Percentiles rank a stretch among this genome's conserved stretches.
Conservation (phyloP, 92 coral and sea anemone genomes). For the Diadumene lineata region DNA sequence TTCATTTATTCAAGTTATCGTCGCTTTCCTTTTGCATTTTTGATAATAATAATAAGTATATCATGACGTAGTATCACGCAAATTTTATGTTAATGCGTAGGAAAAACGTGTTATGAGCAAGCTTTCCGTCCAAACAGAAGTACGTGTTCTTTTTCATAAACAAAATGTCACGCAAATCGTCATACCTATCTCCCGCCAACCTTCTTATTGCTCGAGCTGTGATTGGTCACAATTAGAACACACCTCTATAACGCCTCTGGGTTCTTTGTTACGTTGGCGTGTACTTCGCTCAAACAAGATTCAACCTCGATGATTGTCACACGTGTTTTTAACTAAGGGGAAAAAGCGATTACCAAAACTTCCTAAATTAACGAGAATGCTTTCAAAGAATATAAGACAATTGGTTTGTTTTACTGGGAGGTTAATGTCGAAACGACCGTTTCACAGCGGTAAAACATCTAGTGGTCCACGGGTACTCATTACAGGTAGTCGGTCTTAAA, state of each 20-base stretch:
- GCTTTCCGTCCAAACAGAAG: neutral
- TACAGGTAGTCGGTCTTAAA: constrained; percentile 62
- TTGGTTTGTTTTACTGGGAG: constrained; percentile 34
- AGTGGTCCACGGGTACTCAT: constrained; percentile 71
- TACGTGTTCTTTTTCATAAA: constrained; percentile 9
- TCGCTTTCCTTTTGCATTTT: too few species aligned
- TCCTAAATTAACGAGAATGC: constrained; percentile 23
- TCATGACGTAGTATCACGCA: too few species aligned
- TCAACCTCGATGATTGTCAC: neutral
- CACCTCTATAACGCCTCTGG: constrained; percentile 42
- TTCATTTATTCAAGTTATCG: too few species aligned
- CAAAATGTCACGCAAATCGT: neutral
- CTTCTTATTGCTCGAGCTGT: neutral
- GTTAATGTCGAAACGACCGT: constrained; percentile 39
- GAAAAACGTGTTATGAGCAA: neutral
- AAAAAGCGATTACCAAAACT: neutral
- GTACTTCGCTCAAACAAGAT: neutral
- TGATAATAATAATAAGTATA: too few species aligned
- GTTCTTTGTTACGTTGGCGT: constrained; percentile 24
- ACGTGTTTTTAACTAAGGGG: neutral
- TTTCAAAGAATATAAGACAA: constrained; percentile 49
- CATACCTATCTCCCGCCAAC: constrained; percentile 10
- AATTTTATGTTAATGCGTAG: neutral
- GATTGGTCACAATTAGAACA: constrained; percentile 32
- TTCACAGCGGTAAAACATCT: constrained; percentile 33